Percentiles rank a stretch among this genome's conserved stretches.
Evolutionary conservation across 2,888 invertebrate genomes (phyloP).

Genomic region (Sinohyriopsis cumingii): DNA sequence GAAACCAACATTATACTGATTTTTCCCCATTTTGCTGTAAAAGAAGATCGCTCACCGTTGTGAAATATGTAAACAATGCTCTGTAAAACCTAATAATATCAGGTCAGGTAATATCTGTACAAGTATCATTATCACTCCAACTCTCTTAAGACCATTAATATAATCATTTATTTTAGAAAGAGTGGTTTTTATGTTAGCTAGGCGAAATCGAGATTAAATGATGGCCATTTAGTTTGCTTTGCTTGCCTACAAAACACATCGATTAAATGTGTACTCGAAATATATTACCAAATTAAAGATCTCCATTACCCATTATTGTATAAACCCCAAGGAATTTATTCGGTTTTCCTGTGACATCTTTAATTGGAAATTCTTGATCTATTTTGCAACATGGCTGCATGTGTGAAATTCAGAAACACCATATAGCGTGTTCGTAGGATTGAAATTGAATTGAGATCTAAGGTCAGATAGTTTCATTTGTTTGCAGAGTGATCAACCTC

Average conservation of each 20-base stretch:
- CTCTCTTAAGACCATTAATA: too few relatives aligned
- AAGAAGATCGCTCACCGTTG: too few relatives aligned
- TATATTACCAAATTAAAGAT: slow-evolving; percentile 36
- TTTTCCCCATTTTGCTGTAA: too few relatives aligned
- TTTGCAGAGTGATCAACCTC: slow-evolving; percentile 15
- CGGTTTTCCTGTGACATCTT: slow-evolving; percentile 39
- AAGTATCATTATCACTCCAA: too few relatives aligned
- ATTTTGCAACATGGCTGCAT: slow-evolving; percentile 38
- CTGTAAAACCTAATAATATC: too few relatives aligned
- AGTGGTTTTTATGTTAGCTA: too few relatives aligned
- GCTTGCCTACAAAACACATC: slow-evolving; percentile 22
- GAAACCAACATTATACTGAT: too few relatives aligned
- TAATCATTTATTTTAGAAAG: too few relatives aligned
- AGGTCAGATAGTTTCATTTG: slow-evolving; percentile 44
- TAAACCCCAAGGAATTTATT: slow-evolving; percentile 29
- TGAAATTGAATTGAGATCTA: slow-evolving; percentile 40
- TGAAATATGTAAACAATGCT: too few relatives aligned
- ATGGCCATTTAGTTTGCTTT: too few relatives aligned
- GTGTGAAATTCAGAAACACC: slow-evolving; percentile 37
- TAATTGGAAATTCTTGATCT: slow-evolving; percentile 44
- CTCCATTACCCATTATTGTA: slow-evolving; percentile 39
- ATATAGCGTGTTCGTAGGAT: slow-evolving; percentile 37
- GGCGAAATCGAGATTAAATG: too few relatives aligned
- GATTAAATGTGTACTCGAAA: slow-evolving; percentile 41
- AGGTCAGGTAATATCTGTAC: too few relatives aligned